phyloP scores from a whole-genome alignment of 37 sponge, comb jelly and placozoan species.

The Mnemiopsis leidyi region DNA sequence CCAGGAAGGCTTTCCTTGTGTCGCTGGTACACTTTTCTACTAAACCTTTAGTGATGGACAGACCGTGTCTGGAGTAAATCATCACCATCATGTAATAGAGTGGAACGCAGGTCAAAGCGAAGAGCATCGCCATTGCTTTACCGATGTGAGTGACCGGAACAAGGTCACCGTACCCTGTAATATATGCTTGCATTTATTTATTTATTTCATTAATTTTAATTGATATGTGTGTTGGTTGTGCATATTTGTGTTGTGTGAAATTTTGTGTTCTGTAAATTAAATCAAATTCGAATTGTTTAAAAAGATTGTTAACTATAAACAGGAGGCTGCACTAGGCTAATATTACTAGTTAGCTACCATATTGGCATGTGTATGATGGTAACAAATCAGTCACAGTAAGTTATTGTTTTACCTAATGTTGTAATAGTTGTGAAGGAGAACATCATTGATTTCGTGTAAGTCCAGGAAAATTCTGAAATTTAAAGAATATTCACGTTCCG shows the following conservation, averaged over 20 bases:
- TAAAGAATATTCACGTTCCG: neutral
- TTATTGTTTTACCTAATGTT: neutral
- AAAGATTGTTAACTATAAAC: no score
- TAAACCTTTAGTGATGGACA: neutral
- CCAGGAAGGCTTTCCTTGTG: neutral
- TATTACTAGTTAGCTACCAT: no score
- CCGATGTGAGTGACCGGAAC: slow-evolving; percentile 8
- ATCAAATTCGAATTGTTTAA: no score
- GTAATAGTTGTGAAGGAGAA: slow-evolving; percentile 2
- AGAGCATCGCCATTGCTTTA: slow-evolving; percentile 17
- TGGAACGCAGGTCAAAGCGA: neutral
- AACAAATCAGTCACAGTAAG: no score
- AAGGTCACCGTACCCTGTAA: slow-evolving; percentile 35
- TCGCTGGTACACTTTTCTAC: neutral
- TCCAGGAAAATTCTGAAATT: slow-evolving; percentile 14
- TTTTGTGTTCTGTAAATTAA: no score
- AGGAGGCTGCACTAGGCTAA: no score
- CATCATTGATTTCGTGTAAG: slow-evolving; percentile 58
- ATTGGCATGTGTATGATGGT: no score
- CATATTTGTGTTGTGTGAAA: no score
- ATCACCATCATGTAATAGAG: slow-evolving; percentile 60
- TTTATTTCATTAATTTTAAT: no score
- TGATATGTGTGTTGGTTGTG: no score
- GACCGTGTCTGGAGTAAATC: slow-evolving; percentile 17
- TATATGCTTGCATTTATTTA: no score